Evolutionary conservation across 2,888 invertebrate genomes (phyloP), one percentile per base, ranked within the genome.

Genomic region (Clistopyga incitator): DNA sequence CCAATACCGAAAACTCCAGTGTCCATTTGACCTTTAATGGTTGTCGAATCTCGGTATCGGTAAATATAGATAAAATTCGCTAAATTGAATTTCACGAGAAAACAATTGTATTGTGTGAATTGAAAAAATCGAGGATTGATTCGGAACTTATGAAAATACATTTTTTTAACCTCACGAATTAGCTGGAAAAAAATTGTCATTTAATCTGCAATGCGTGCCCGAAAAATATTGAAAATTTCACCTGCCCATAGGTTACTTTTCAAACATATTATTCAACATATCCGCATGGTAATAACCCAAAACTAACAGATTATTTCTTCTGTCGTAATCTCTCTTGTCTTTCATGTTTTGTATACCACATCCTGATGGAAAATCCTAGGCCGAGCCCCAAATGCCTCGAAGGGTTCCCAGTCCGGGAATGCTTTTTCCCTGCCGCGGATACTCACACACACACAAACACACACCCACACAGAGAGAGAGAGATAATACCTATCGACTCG

Each of bases 401-500:
- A 34, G 34, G 59, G 59, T 34, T 34, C 8, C 2, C 1, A n/a
- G 29, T 34, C n/a, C 34, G 59, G n/a, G 29, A 61, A n/a, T 56
- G 25, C 29, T 56, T 34, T 34, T 61, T 61, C 59, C 59, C 59
- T 15, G 34, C 34, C 0, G 15, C 34, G 6, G 0, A 29, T n/a
- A 61, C 11, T 13, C 59, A 29, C n/a, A 59, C 34, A 34, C 15
- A 59, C 59, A 59, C 0, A 56, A 10, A 34, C 8, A 29, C n/a
- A 4, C n/a, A n/a, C n/a, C n/a, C n/a, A n/a, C 56, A 29, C 3
- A 59, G 13, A 25, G 20, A 23, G 18, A 23, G 10, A 25, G 20
- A 54, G 54, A 25, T 59, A 25, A 38, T 45, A 59, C 56, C 71
- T 11, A 71, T 71, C 68, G 71, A 71, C 56, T 54, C 13, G 38